Percentiles rank a stretch among this genome's conserved stretches.
Conservation (phyloP, 2,797 vertebrate genomes). For the Cryptoblepharus egeriae region DNA sequence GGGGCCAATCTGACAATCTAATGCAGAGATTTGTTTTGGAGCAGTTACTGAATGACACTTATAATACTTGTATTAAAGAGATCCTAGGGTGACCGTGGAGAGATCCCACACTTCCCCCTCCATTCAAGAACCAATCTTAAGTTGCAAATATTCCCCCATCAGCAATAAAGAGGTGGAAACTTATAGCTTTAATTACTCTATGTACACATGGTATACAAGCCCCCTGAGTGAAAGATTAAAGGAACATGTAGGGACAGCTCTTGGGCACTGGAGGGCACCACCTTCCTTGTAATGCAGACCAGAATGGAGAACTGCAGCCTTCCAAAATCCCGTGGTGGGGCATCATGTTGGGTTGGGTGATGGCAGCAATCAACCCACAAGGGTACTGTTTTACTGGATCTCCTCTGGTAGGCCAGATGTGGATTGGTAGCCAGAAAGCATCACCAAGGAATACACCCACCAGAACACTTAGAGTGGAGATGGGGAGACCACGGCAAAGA, state of each 20-base stretch:
- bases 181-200: too few species aligned
- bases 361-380: too few species aligned
- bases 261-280: background rate
- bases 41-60: background rate
- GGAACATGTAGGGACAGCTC: background rate
- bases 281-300: background rate
- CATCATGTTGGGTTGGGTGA: background rate
- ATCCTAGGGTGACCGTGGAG: background rate
- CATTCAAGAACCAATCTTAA: background rate
- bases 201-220: too few species aligned
- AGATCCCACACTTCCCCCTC: background rate
- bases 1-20: background rate
- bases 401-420: background rate
- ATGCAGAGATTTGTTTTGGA: background rate
- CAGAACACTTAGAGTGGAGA: constrained; percentile 3
- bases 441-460: background rate
- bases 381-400: background rate
- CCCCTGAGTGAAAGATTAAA: too few species aligned
- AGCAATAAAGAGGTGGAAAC: background rate
- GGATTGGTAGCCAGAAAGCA: background rate
- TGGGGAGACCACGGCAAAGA: too few species aligned
- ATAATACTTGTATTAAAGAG: background rate
- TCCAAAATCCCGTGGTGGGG: background rate
- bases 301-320: background rate
- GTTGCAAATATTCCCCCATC: too few species aligned